Conservation (phyloP, 2,797 vertebrate genomes). For the Enteromius fasciolatus region DNA sequence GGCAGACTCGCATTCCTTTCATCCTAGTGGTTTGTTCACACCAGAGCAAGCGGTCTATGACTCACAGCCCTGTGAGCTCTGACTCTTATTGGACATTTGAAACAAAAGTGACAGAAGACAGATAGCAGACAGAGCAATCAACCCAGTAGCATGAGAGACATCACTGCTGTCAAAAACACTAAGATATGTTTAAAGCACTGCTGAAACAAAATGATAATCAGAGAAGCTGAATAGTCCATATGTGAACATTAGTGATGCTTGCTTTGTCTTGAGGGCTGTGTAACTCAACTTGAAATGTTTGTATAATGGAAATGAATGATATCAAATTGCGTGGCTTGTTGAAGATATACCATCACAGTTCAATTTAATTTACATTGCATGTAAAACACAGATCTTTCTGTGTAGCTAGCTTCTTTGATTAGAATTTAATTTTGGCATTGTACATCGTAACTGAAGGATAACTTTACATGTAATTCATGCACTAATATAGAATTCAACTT, state of each 20-base stretch:
- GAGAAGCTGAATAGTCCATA: not conserved
- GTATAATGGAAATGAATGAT: conserved; percentile 1
- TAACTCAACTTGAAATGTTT: not conserved
- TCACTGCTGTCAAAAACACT: not conserved
- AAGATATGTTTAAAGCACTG: not conserved
- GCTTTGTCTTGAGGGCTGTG: not conserved
- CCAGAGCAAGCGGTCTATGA: conserved; percentile 31
- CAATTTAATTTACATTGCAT: not conserved
- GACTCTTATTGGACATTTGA: conserved; percentile 28
- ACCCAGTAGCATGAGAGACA: not conserved
- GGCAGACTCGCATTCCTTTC: conserved; percentile 29
- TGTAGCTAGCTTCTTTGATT: not conserved
- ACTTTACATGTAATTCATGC: too few relatives aligned
- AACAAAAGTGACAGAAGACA: not conserved
- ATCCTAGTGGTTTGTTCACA: conserved; percentile 23
- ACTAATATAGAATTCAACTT: not conserved
- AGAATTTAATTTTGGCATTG: not conserved
- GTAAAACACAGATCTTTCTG: not conserved
- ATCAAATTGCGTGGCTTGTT: not conserved
- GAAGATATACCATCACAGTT: not conserved
- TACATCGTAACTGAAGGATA: not conserved
- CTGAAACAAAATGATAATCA: not conserved
- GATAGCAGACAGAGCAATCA: conserved; percentile 21
- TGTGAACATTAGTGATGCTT: not conserved
- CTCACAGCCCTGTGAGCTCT: conserved; percentile 14